Conservation (phyloP, 2,888 invertebrate genomes). For the Eledone cirrhosa region DNA sequence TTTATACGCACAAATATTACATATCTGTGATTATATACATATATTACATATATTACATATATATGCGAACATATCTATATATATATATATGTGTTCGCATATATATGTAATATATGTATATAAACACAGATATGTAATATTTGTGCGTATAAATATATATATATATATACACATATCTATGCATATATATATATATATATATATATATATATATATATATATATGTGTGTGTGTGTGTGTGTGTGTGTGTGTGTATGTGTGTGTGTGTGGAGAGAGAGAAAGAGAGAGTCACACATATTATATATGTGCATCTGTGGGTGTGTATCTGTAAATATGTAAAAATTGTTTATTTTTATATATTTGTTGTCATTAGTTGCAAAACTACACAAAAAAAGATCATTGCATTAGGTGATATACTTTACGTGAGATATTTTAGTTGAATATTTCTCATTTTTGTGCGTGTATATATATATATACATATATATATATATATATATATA, state of each 20-base stretch:
- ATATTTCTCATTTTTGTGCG: no score
- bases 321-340: no score
- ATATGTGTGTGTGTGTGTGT: slow-evolving; percentile 6
- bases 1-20: neutral
- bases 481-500: no score
- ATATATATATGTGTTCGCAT: neutral
- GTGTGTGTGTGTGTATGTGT: neutral
- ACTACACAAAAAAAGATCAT: no score
- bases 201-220: slow-evolving; percentile 3
- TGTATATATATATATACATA: no score
- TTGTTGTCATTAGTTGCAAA: no score
- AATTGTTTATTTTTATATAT: no score
- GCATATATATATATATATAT: slow-evolving; percentile 4
- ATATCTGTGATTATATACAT: neutral
- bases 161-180: neutral
- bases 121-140: neutral
- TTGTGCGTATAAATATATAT: neutral
- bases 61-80: neutral
- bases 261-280: neutral
- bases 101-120: neutral
- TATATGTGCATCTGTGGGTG: neutral
- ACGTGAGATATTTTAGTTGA: no score
- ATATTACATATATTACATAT: neutral
- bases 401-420: no score
- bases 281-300: neutral